Evolutionary conservation across 1,140 invertebrate species (phyloP), one percentile per base, ranked within the genome.

Genomic region (Drusus annulatus): DNA sequence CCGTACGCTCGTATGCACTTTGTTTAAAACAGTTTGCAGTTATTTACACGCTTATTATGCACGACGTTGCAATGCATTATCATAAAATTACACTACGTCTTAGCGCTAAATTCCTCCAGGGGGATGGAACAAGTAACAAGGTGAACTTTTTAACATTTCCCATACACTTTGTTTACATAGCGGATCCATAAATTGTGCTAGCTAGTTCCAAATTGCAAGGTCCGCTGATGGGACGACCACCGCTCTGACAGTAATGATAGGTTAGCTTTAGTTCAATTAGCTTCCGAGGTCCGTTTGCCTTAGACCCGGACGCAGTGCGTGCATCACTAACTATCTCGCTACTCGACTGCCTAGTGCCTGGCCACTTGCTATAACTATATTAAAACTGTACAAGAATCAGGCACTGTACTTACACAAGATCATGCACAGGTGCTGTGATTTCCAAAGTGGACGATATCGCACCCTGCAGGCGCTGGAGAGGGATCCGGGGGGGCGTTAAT

Each of bases 131-230:
- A 45, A 15, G 6, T 65, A 65, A 65, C 62, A 28, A 65, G 62
- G 25, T 63, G 60, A 16, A 8, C 3, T 65, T 65, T 25, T 65
- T 15, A 21, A 45, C 56, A 19, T 60, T 60, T 23, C 56, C 23
- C 36, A n/a, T 17, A 60, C 23, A 13, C 16, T 65, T 10, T 65
- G 62, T 65, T 65, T 65, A 28, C 28, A 65, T 31, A 65, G 62
- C 62, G 62, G 62, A 65, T 28, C 25, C 21, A 31, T 65, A 65
- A 65, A 65, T 65, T 25, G 25, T 65, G 15, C 4, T 65, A 45
- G 36, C 62, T 25, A 65, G 62, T n/a, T 25, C 62, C 62, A 65
- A 65, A 65, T 65, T 65, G 28, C 28, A 25, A 65, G 62, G 62
- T 65, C 62, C 25, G 62, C 28, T 65, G 62, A 65, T 65, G 25